phyloP scores from a whole-genome alignment of 2,888 invertebrate genomes.

The Arge pagana region DNA sequence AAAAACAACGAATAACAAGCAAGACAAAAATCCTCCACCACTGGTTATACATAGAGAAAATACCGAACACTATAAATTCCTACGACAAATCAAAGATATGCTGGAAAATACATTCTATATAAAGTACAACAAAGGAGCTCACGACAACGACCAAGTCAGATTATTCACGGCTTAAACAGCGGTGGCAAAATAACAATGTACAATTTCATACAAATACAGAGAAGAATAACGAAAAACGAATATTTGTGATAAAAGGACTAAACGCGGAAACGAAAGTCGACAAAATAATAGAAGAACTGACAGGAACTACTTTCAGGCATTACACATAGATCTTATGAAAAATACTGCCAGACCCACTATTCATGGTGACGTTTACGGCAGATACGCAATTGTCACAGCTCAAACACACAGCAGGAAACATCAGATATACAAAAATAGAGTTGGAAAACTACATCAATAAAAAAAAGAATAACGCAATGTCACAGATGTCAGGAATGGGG shows the following conservation, averaged over 20 bases:
- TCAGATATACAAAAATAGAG: neutral
- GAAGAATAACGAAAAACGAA: neutral
- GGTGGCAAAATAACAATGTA: neutral
- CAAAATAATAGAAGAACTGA: neutral
- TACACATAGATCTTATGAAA: neutral
- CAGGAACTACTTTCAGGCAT: neutral
- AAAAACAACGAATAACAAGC: no score
- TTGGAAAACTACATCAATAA: slow-evolving; percentile 12
- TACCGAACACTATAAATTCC: no score
- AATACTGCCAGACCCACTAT: neutral
- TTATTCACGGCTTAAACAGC: no score
- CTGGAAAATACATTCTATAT: no score
- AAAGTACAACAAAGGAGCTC: no score
- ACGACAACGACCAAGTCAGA: no score
- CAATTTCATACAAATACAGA: neutral
- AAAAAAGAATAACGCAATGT: slow-evolving; percentile 8
- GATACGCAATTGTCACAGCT: neutral
- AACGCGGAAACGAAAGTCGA: neutral
- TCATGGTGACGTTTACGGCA: neutral
- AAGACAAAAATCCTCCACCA: no score
- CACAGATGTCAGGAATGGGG: slow-evolving; percentile 3
- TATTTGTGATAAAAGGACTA: neutral
- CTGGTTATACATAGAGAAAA: no score
- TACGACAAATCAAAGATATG: no score
- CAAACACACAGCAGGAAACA: neutral